Conservation (phyloP, 2,797 vertebrate species). For the Vireo griseus region DNA sequence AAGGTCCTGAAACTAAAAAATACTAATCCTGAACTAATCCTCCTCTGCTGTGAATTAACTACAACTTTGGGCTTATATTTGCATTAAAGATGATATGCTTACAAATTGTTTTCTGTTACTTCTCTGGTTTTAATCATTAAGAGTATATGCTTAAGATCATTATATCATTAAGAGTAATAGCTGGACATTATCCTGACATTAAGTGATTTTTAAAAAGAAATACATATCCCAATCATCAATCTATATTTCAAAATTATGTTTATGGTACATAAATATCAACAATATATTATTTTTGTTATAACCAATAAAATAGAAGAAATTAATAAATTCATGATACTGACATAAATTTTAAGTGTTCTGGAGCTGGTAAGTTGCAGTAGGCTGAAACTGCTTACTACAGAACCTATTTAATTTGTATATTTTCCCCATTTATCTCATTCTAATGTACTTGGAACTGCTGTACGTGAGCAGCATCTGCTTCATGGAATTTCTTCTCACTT, state of each 20-base stretch:
- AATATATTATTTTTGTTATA: background rate
- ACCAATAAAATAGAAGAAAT: background rate
- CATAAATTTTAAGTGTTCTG: background rate
- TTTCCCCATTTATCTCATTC: conserved; percentile 21
- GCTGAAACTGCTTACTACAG: background rate
- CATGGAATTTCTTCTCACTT: conserved; percentile 26
- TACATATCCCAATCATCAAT: background rate
- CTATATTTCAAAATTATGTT: background rate
- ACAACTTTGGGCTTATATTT: background rate
- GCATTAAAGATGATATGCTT: background rate
- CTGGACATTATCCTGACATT: background rate
- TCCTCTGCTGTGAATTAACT: background rate
- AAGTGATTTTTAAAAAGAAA: background rate
- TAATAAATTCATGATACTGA: background rate
- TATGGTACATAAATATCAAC: background rate
- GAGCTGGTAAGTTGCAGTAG: background rate
- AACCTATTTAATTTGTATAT: background rate
- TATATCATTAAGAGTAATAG: background rate
- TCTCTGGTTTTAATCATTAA: background rate
- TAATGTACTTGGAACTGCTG: conserved; percentile 9
- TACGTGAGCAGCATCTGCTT: conserved; percentile 28
- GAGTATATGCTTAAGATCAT: background rate
- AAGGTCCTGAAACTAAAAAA: background rate
- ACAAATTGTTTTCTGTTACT: background rate
- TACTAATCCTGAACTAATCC: background rate